Evolutionary conservation across 1,140 invertebrate genomes (phyloP), one percentile per base, ranked within the genome.

Genomic region (Parasteatoda tepidariorum): DNA sequence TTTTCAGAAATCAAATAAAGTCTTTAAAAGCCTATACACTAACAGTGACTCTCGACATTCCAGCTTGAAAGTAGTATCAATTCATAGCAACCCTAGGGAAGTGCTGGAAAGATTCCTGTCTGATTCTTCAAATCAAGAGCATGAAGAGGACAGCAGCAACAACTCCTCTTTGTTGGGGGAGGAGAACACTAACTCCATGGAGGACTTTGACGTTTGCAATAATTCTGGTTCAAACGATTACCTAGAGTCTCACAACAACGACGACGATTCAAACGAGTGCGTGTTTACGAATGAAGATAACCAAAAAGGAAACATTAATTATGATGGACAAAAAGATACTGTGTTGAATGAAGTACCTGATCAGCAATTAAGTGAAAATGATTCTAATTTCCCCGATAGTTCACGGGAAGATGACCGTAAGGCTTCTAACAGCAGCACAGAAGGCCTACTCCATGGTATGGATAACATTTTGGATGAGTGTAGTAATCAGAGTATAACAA

Each of bases 41-140:
- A n/a, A n/a, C n/a, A n/a, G n/a, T n/a, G n/a, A n/a, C n/a, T n/a
- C n/a, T n/a, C n/a, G n/a, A n/a, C n/a, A n/a, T n/a, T n/a, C n/a
- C n/a, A n/a, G n/a, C n/a, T 13, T 78, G 26, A 78, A 66, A 55
- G 24, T 78, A 30, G 26, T 66, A 0, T 61, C 74, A 2, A 78
- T 78, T 24, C 34, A 78, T 22, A 78, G 41, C 15, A 59, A 78
- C 33, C 74, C 74, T 24, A 24, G 33, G 6, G 24, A 7, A 18
- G 22, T 78, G 38, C 48, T 78, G 28, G 26, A 78, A 22, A 78
- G 33, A 33, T 61, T 74, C 38, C 26, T 18, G 13, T 54, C 38
- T 26, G 38, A 78, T 33, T 31, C 61, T 18, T 66, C 74, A 2
- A 66, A 30, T 24, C 24, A 66, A 15, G 61, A 66, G 4, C 26